Percentiles rank a stretch among this genome's conserved stretches.
Conservation (phyloP, 2,113 vertebrate genomes). For the Pangasianodon hypophthalmus region DNA sequence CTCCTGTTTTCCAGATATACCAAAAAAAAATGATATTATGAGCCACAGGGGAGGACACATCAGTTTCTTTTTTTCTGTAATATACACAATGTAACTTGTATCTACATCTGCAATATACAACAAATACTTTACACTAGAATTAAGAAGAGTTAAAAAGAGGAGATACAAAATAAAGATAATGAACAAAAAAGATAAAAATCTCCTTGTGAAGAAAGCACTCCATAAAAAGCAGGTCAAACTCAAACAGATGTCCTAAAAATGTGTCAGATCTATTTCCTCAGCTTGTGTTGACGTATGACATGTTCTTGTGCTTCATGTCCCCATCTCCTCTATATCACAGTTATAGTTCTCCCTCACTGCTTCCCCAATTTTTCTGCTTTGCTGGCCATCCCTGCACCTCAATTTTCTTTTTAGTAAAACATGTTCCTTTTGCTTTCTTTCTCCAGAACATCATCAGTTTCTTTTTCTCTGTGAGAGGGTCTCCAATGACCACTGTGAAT, state of each 20-base stretch:
- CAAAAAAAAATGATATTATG: constrained; percentile 83
- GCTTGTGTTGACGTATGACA: constrained; percentile 55
- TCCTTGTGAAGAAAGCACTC: constrained; percentile 86
- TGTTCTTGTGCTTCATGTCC: constrained; percentile 77
- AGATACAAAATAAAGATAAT: constrained; percentile 63
- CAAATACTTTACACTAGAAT: constrained; percentile 96
- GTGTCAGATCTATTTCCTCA: constrained; percentile 86
- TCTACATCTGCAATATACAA: constrained; percentile 91
- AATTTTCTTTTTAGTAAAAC: neutral
- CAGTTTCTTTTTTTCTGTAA: constrained; percentile 82
- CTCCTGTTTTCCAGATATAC: constrained; percentile 62
- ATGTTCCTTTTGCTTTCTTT: constrained; percentile 15
- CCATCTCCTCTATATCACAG: constrained; percentile 67
- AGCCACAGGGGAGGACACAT: constrained; percentile 84
- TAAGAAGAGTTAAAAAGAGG: constrained; percentile 87
- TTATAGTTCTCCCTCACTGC: constrained; percentile 66
- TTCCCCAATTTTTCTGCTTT: constrained; percentile 61
- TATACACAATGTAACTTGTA: constrained; percentile 89
- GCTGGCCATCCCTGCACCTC: constrained; percentile 47
- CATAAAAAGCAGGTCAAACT: constrained; percentile 82
- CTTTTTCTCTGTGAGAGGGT: constrained; percentile 42
- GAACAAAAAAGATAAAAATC: constrained; percentile 68
- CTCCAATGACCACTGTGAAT: constrained; percentile 16
- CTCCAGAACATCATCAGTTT: neutral
- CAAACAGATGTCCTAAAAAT: constrained; percentile 79